Percentiles rank a stretch among this genome's conserved stretches.
Conservation (phyloP, 1,140 invertebrate genomes). For the Pseudomyrmex sp. region DNA sequence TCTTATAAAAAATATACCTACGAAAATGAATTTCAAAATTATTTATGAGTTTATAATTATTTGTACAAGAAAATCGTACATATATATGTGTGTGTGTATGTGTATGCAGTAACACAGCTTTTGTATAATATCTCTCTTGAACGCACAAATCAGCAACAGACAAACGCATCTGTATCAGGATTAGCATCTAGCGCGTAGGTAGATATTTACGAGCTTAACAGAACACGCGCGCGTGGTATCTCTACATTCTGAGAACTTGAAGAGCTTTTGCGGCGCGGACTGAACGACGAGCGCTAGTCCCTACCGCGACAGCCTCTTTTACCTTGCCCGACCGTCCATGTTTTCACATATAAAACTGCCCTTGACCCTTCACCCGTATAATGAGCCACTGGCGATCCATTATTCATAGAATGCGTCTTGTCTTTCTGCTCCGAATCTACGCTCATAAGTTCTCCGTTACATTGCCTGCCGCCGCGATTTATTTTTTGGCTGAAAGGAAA, state of each 20-base stretch:
- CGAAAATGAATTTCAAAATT: background rate
- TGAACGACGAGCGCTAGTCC: constrained; percentile 59
- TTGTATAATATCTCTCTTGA: constrained; percentile 74
- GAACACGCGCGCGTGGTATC: constrained; percentile 66
- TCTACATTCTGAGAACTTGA: constrained; percentile 61
- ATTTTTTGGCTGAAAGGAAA: constrained; percentile 70
- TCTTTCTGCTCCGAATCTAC: constrained; percentile 79
- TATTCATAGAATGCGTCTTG: constrained; percentile 82
- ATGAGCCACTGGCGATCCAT: constrained; percentile 80
- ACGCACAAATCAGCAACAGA: constrained; percentile 70
- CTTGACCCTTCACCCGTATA: constrained; percentile 83
- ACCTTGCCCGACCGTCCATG: constrained; percentile 67
- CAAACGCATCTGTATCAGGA: constrained; percentile 79
- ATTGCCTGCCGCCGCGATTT: constrained; percentile 74
- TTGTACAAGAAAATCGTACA: background rate
- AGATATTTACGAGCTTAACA: constrained; percentile 74
- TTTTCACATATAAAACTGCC: constrained; percentile 79
- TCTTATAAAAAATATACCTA: too few species aligned
- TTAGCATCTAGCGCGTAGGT: constrained; percentile 78
- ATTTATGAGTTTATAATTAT: background rate
- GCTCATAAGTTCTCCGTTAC: constrained; percentile 76
- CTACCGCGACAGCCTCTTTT: constrained; percentile 17
- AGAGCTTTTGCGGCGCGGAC: constrained; percentile 49
- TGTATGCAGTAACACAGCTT: constrained; percentile 44
- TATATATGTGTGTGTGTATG: background rate